These are phyloP conservation scores for Ectemnius continuus DNA, from an alignment of 2,888 invertebrate species.

Conservation along the genomic window DNA sequence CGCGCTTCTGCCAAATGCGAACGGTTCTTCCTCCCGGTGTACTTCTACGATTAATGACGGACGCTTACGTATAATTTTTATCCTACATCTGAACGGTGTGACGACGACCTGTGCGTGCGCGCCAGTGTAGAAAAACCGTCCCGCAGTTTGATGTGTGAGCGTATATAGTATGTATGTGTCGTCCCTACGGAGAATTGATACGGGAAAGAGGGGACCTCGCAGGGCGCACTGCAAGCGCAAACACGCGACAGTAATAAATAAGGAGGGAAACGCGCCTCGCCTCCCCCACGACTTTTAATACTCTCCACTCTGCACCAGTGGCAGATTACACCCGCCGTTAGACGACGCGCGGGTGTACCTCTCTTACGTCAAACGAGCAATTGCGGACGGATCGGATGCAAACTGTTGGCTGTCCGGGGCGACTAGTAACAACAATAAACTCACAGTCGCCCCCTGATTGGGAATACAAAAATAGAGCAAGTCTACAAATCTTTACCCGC, in stretches of 20 bases:
- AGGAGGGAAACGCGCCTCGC: slow-evolving; percentile 8
- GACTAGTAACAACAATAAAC: too few species aligned
- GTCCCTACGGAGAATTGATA: neutral
- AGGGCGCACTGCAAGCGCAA: slow-evolving; percentile 39
- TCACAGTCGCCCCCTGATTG: too few species aligned
- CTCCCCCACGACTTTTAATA: slow-evolving; percentile 33
- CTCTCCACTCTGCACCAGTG: slow-evolving; percentile 29
- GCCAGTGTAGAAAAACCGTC: slow-evolving; percentile 51
- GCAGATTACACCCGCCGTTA: slow-evolving; percentile 12
- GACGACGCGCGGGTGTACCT: slow-evolving; percentile 9
- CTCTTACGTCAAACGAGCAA: neutral
- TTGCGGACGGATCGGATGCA: neutral
- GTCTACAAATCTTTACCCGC: too few species aligned
- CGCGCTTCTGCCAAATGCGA: slow-evolving; percentile 33
- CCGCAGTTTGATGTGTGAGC: slow-evolving; percentile 49
- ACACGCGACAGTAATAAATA: slow-evolving; percentile 44
- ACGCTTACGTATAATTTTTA: slow-evolving; percentile 49
- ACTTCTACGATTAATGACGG: slow-evolving; percentile 21
- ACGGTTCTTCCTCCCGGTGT: slow-evolving; percentile 27
- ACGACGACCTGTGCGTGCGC: slow-evolving; percentile 22
- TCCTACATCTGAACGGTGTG: slow-evolving; percentile 25
- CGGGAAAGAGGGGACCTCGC: slow-evolving; percentile 31
- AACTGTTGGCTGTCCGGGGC: too few species aligned
- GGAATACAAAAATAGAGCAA: too few species aligned
- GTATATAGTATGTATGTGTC: too few species aligned